Conservation (phyloP, 2,797 vertebrate genomes). For the Amblyraja radiata region DNA sequence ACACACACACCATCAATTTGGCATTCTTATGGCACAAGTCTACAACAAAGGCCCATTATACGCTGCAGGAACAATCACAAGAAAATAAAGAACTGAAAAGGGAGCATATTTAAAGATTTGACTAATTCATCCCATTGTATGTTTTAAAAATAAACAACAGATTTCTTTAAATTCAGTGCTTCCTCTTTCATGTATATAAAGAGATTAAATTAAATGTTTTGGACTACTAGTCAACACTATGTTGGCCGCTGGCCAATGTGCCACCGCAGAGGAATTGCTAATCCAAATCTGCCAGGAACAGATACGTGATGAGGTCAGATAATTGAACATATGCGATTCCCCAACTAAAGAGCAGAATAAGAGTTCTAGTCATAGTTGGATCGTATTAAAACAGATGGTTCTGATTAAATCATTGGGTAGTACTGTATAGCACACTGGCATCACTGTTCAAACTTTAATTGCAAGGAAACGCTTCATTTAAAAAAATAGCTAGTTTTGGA, state of each 20-base stretch:
- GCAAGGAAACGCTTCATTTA: neutral
- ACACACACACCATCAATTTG: neutral
- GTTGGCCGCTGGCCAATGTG: neutral
- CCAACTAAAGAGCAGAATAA: neutral
- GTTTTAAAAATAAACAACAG: neutral
- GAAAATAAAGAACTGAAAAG: neutral
- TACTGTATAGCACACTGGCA: conserved; percentile 15
- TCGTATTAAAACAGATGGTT: conserved; percentile 7
- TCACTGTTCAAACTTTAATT: conserved; percentile 14
- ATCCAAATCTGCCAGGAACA: neutral
- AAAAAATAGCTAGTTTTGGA: neutral
- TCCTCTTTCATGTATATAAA: conserved; percentile 4
- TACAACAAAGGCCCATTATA: neutral
- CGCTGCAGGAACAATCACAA: neutral
- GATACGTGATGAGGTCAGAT: conserved; percentile 35
- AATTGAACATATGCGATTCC: conserved; percentile 26
- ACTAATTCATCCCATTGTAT: neutral
- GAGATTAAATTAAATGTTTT: conserved; percentile 9
- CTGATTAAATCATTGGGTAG: conserved; percentile 21
- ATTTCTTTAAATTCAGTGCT: neutral
- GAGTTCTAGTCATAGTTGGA: conserved; percentile 15
- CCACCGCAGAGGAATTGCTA: neutral
- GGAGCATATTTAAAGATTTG: neutral
- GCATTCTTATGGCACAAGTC: neutral
- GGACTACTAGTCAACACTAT: neutral